These are phyloP conservation scores for Hydrotaea diabolus DNA, from an alignment of 2,888 invertebrate genomes.

Conservation along the genomic window DNA sequence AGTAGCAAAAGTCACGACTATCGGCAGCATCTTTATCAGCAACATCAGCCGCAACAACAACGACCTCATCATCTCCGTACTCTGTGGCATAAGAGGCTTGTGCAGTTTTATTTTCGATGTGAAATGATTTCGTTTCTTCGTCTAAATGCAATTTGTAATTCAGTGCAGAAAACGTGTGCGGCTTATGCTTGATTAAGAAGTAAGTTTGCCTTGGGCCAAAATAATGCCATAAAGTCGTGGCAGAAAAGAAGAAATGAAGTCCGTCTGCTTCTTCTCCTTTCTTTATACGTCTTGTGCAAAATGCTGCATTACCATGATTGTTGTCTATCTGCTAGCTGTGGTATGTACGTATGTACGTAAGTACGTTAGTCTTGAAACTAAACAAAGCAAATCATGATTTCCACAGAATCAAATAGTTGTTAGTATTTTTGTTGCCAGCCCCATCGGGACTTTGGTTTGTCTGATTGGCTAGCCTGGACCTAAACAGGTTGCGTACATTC, in stretches of 20 bases:
- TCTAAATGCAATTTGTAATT: slow-evolving; percentile 57
- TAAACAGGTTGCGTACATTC: slow-evolving; percentile 56
- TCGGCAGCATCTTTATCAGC: background rate
- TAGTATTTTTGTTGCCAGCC: background rate
- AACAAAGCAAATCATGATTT: background rate
- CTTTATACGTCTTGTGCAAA: background rate
- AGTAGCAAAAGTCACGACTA: background rate
- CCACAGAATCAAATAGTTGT: slow-evolving; percentile 3
- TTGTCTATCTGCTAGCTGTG: background rate
- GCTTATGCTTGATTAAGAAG: slow-evolving; percentile 62
- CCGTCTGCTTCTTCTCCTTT: background rate
- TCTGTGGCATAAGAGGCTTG: slow-evolving; percentile 25
- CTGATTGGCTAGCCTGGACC: slow-evolving; percentile 18
- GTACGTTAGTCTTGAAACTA: slow-evolving; percentile 8
- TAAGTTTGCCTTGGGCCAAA: slow-evolving; percentile 47
- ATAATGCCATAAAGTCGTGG: slow-evolving; percentile 52
- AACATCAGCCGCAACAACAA: background rate
- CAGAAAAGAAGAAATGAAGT: background rate
- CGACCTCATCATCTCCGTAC: slow-evolving; percentile 12
- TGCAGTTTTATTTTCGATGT: slow-evolving; percentile 21
- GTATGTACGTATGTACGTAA: no score
- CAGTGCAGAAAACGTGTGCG: slow-evolving; percentile 60
- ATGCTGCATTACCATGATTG: background rate
- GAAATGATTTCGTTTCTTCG: slow-evolving; percentile 22
- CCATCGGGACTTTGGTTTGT: slow-evolving; percentile 11